Conservation (phyloP, 2,888 invertebrate genomes). For the Dasypogon diadema region DNA sequence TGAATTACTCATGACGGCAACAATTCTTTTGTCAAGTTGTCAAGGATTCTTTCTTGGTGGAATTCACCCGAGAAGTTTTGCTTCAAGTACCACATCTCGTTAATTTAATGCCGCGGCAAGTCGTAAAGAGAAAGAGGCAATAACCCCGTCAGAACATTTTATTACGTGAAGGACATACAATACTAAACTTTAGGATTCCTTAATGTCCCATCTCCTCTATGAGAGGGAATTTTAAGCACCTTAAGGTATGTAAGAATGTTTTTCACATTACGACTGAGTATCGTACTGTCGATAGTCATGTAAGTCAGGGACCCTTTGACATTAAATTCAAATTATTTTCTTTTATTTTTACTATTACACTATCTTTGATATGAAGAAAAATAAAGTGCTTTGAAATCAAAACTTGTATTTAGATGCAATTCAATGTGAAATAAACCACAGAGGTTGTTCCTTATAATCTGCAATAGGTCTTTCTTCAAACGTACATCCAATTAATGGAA, state of each 20-base stretch:
- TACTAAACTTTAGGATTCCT: background rate
- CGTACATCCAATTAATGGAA: too few relatives aligned
- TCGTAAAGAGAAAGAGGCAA: background rate
- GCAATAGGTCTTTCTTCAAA: too few relatives aligned
- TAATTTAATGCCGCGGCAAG: background rate
- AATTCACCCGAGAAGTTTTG: slow-evolving; percentile 19
- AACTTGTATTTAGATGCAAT: too few relatives aligned
- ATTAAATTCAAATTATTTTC: too few relatives aligned
- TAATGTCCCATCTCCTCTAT: background rate
- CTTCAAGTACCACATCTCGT: slow-evolving; percentile 3
- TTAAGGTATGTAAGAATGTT: background rate
- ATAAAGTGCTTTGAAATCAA: too few relatives aligned
- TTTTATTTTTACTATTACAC: too few relatives aligned
- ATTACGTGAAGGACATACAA: background rate
- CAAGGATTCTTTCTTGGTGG: slow-evolving; percentile 11
- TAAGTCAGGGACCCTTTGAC: too few relatives aligned
- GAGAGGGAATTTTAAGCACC: background rate
- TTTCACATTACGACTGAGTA: too few relatives aligned
- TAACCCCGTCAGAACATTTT: background rate
- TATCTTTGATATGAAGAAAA: too few relatives aligned
- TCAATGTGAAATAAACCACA: too few relatives aligned
- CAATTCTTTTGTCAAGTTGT: slow-evolving; percentile 8
- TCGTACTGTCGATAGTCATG: too few relatives aligned
- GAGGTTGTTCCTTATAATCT: too few relatives aligned
- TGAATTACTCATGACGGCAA: slow-evolving; percentile 35